Evolutionary conservation across 2,888 invertebrate genomes (phyloP).

Genomic region (Hypomecis atomaria): DNA sequence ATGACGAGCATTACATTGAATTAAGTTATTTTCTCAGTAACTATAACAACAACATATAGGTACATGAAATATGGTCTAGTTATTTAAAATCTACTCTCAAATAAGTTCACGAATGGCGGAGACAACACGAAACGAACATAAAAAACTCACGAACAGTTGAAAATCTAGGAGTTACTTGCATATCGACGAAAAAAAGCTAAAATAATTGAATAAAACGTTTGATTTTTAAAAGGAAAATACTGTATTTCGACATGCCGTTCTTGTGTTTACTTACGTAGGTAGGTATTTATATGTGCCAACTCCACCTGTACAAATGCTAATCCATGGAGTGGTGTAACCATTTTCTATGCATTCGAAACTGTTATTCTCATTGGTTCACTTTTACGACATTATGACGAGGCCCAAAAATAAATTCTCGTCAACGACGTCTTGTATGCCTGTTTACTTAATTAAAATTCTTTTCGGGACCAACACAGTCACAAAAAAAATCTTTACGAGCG

Average conservation of each 20-base stretch:
- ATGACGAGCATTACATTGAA: too few relatives aligned
- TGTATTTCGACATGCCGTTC: neutral
- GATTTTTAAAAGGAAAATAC: neutral
- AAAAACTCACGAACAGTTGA: too few relatives aligned
- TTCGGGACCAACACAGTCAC: slow-evolving; percentile 18
- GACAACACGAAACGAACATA: too few relatives aligned
- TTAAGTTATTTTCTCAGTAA: too few relatives aligned
- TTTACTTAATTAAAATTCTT: slow-evolving; percentile 31
- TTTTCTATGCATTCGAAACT: slow-evolving; percentile 12
- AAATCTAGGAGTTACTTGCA: too few relatives aligned
- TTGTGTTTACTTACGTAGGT: slow-evolving; percentile 1
- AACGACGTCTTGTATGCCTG: slow-evolving; percentile 11
- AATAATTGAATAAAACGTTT: too few relatives aligned
- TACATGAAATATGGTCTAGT: too few relatives aligned
- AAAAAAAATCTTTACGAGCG: slow-evolving; percentile 34
- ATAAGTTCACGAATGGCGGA: too few relatives aligned
- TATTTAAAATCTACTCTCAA: too few relatives aligned
- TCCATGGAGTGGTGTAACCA: slow-evolving; percentile 9
- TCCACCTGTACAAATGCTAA: slow-evolving; percentile 9
- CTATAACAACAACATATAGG: too few relatives aligned
- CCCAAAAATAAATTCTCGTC: slow-evolving; percentile 10
- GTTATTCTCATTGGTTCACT: slow-evolving; percentile 9
- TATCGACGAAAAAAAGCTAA: too few relatives aligned
- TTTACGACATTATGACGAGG: slow-evolving; percentile 12
- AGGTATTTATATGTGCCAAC: neutral